Evolutionary conservation across 1,140 invertebrate genomes (phyloP).

Genomic region (honey bee (Apis mellifera)): DNA sequence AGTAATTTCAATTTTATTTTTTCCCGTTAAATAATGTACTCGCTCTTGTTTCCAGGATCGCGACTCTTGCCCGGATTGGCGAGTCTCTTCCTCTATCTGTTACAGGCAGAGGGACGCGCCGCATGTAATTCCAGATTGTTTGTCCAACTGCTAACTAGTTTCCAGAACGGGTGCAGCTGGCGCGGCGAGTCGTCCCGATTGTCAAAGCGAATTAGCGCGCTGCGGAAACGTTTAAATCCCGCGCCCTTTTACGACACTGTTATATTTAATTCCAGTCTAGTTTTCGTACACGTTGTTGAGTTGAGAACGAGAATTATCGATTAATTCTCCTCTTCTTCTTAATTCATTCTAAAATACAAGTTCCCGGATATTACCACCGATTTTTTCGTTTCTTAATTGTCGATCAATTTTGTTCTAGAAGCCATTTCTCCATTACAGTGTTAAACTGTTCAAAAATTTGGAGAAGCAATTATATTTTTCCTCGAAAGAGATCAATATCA

Average conservation of each 20-base stretch:
- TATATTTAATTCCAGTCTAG: neutral
- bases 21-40: conserved; percentile 36
- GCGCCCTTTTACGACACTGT: neutral
- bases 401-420: too few relatives aligned
- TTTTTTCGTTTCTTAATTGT: too few relatives aligned
- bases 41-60: neutral
- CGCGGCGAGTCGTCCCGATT: conserved; percentile 48
- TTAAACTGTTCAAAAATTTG: too few relatives aligned
- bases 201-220: conserved; percentile 64
- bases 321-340: too few relatives aligned
- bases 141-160: conserved; percentile 73
- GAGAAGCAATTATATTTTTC: too few relatives aligned
- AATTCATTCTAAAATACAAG: too few relatives aligned
- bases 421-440: too few relatives aligned
- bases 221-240: conserved; percentile 13
- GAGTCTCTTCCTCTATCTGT: conserved; percentile 7
- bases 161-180: conserved; percentile 47
- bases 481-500: too few relatives aligned
- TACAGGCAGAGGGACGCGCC: conserved; percentile 39
- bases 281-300: neutral
- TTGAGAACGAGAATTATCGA: too few relatives aligned
- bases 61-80: neutral
- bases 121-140: conserved; percentile 71
- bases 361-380: too few relatives aligned
- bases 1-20: conserved; percentile 12